These are phyloP conservation scores for Chaetogeoica ovagalla DNA, from an alignment of 2,888 invertebrate species.

Conservation along the genomic window DNA sequence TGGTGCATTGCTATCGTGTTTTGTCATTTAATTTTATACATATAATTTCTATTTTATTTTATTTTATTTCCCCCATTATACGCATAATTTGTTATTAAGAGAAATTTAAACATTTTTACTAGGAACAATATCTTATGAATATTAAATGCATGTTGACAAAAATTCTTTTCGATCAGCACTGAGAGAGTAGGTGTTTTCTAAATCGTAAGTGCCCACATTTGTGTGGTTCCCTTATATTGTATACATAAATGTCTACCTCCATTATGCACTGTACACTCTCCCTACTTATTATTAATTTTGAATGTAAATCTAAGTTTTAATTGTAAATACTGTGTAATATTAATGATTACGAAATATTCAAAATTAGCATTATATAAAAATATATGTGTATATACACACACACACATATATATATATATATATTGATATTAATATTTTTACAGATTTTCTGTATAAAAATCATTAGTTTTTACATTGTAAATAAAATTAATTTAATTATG, in stretches of 20 bases:
- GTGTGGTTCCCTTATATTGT: not conserved
- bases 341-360: constrained; percentile 17
- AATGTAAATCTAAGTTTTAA: constrained; percentile 11
- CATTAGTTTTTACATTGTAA: constrained; percentile 29
- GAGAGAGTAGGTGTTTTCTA: not conserved
- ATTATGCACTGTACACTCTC: constrained; percentile 4
- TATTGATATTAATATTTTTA: constrained; percentile 36
- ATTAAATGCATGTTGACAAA: not conserved
- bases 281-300: constrained; percentile 41
- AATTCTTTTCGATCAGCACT: not conserved
- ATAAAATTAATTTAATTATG: constrained; percentile 36
- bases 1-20: not conserved
- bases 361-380: constrained; percentile 8
- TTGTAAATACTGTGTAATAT: constrained; percentile 28
- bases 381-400: no score
- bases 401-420: not conserved
- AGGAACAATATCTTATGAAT: not conserved
- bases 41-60: no score
- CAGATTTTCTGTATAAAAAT: constrained; percentile 36
- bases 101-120: not conserved
- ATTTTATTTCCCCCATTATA: not conserved
- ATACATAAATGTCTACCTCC: constrained; percentile 34
- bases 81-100: no score
- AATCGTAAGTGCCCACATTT: not conserved
- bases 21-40: constrained; percentile 1